A percentile compares a stretch with the other conserved stretches of the same genome.
These are phyloP conservation scores for Tineola bisselliella DNA, from an alignment of 2,888 invertebrate genomes.

Conservation along the genomic window DNA sequence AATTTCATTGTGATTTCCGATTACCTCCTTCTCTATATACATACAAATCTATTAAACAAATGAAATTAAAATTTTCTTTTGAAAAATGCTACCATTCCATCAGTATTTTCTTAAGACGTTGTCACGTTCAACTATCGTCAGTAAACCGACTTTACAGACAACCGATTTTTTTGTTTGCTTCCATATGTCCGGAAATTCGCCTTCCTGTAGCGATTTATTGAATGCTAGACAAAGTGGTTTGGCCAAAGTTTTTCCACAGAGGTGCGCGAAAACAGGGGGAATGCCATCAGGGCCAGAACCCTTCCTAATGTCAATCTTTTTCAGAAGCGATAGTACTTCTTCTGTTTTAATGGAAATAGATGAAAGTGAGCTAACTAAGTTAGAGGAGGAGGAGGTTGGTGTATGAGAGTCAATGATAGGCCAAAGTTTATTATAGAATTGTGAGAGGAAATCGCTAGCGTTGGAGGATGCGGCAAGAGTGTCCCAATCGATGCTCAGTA, in stretches of 20 bases:
- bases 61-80: no score
- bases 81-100: no score
- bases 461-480: not conserved
- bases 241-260: not conserved
- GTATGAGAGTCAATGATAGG: not conserved
- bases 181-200: constrained; percentile 17
- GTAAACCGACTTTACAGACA: no score
- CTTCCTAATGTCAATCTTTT: not conserved
- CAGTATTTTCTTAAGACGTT: no score
- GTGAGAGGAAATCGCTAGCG: not conserved
- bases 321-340: not conserved
- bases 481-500: no score
- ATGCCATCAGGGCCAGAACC: constrained; percentile 9
- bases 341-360: not conserved
- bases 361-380: no score
- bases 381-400: not conserved
- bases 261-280: not conserved
- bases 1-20: no score
- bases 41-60: no score
- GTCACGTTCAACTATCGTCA: no score
- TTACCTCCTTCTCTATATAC: no score
- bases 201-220: constrained; percentile 16
- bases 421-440: not conserved
- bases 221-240: constrained; percentile 14
- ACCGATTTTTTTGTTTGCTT: constrained; percentile 17